Conservation (phyloP, 2,888 invertebrate genomes). For the Charanyca ferruginea region DNA sequence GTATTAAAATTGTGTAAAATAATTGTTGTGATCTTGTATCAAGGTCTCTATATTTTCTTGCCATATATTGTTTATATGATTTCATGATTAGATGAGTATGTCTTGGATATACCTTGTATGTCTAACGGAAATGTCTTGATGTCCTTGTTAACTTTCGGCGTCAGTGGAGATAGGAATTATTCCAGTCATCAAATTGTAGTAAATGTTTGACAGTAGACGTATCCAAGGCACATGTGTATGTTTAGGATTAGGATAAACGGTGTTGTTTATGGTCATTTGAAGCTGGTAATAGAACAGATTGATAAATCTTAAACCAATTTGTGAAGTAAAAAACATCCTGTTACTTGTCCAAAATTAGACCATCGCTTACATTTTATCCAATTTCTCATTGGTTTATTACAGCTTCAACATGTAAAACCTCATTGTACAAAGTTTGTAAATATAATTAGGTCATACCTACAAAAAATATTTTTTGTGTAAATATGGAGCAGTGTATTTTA, state of each 20-base stretch:
- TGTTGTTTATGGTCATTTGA: conserved; percentile 50
- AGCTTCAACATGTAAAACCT: conserved; percentile 54
- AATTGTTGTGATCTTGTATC: conserved; percentile 88
- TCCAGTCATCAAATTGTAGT: conserved; percentile 6
- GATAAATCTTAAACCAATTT: conserved; percentile 13
- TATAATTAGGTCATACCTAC: conserved; percentile 54
- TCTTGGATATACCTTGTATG: conserved; percentile 32
- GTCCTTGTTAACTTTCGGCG: neutral
- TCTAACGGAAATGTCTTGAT: neutral
- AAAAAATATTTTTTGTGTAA: conserved; percentile 53
- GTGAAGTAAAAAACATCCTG: neutral
- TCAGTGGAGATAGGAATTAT: neutral
- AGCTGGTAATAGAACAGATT: conserved; percentile 41
- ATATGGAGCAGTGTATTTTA: conserved; percentile 58
- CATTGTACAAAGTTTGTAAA: conserved; percentile 67
- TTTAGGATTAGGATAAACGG: conserved; percentile 21
- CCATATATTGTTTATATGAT: conserved; percentile 85
- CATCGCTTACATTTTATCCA: neutral
- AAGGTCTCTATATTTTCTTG: conserved; percentile 88
- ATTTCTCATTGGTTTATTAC: conserved; percentile 19
- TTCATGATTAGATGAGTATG: conserved; percentile 49
- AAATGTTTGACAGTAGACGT: conserved; percentile 10
- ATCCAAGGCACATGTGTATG: conserved; percentile 15
- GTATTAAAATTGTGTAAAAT: conserved; percentile 80
- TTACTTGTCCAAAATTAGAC: conserved; percentile 1